phyloP scores from a whole-genome alignment of 2,113 vertebrate genomes.

The Platysternon megacephalum region DNA sequence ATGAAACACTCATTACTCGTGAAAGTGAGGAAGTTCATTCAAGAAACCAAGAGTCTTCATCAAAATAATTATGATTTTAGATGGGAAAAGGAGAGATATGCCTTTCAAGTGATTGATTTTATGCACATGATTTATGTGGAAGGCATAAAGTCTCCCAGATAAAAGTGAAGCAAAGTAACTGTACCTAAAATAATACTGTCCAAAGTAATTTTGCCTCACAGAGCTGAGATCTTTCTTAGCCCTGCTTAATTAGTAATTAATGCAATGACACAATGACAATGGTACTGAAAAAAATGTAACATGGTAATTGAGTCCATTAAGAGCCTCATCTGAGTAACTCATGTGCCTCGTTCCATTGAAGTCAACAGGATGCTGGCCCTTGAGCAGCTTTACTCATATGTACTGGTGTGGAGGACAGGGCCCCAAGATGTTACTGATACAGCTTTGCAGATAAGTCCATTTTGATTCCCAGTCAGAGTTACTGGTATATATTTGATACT shows the following conservation, averaged over 20 bases:
- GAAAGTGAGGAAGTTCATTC: background rate
- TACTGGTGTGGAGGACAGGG: fast-evolving
- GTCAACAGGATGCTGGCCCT: background rate
- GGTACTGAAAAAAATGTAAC: background rate
- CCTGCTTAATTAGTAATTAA: background rate
- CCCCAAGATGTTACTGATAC: background rate
- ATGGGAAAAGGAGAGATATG: background rate
- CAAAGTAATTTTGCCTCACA: background rate
- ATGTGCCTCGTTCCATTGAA: background rate
- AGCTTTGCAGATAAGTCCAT: background rate
- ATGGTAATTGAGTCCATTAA: fast-evolving
- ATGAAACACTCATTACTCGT: background rate
- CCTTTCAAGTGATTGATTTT: background rate
- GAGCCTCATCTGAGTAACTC: background rate
- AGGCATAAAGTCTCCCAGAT: background rate
- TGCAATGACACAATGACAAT: background rate
- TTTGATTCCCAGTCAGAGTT: slow-evolving; percentile 19
- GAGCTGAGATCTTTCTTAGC: background rate
- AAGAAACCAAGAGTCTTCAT: background rate
- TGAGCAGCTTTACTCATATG: background rate
- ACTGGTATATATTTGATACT: background rate
- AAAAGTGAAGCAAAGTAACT: background rate
- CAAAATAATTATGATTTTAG: background rate
- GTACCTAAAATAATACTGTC: background rate
- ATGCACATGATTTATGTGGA: background rate